Base-by-base conservation (phyloP, 1,140 invertebrate genomes). In the Pinna nobilis region DNA sequence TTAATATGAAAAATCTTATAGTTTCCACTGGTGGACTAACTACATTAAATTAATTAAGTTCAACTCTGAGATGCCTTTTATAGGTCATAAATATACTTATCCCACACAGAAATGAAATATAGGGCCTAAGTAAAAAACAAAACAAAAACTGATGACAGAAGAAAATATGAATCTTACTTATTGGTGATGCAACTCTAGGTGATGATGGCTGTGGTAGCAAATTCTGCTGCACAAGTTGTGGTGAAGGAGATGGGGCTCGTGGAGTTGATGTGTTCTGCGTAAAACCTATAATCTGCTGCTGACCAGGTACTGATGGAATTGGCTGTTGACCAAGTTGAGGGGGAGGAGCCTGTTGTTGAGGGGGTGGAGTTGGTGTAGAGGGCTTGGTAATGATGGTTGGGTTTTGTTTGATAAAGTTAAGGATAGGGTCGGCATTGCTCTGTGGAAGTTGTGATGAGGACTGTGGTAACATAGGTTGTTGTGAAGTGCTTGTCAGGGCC, bases 381-480 rank as follows among this genome's bases (percentile, higher is more conserved):
- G 82, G 83, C 41, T 88, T 88, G 28, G 86, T 84, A 18, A 87
- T 82, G 53, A 87, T 86, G 32, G 82, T 84, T 9, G 83, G 85
- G 66, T 86, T 85, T 65, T 83, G 82, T 64, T 87, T 86, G 28
- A 87, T 79, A 47, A 87, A 83, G 69, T 82, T 87, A 63, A 78
- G 20, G 92, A 92, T 82, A 90, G 92, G 80, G 93, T 93, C 88
- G 93, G 91, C 94, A 78, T 94, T 92, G 47, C 95, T 53, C n/a
- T 67, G 41, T 1, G 70, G 65, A 23, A 78, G 70, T 2, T 70
- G 74, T 5, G 84, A 82, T 65, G 89, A 85, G 32, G 85, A 87
- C 75, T 86, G 86, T 66, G 39, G 39, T 44, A 11, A 44, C n/a
- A n/a, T 88, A 76, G 30, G 77, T 50, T 78, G 78, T 20, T 85